phyloP scores from a whole-genome alignment of 2,113 vertebrate genomes.

The Motacilla alba region DNA sequence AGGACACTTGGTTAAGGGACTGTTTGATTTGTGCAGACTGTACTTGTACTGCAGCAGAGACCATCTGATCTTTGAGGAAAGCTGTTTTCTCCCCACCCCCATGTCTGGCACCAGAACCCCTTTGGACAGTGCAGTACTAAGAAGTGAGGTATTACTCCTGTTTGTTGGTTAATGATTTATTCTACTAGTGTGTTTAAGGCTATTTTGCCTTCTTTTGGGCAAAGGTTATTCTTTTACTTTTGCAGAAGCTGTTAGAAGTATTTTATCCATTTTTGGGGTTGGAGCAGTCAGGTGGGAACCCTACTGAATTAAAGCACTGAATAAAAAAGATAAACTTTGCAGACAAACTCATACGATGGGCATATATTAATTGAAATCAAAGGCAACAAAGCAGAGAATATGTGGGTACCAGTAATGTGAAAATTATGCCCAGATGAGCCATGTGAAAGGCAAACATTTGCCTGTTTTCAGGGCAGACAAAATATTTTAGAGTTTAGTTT shows the following conservation, averaged over 20 bases:
- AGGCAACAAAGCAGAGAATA: not conserved
- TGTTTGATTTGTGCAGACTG: not conserved
- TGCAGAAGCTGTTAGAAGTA: not conserved
- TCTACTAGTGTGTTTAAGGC: not conserved
- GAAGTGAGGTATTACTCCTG: not conserved
- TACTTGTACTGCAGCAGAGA: not conserved
- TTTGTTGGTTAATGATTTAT: not conserved
- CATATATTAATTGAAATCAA: not conserved
- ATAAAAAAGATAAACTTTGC: not conserved
- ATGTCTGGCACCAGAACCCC: not conserved
- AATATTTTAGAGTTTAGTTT: not conserved
- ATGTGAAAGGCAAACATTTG: not conserved
- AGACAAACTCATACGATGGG: not conserved
- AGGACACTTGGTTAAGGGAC: not conserved
- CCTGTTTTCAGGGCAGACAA: not conserved
- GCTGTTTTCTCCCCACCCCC: not conserved
- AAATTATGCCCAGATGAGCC: not conserved
- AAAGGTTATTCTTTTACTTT: not conserved
- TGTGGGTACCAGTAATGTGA: not conserved
- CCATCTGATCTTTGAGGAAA: not conserved
- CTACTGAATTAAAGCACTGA: not conserved
- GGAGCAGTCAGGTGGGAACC: not conserved
- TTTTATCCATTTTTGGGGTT: not conserved
- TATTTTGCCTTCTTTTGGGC: not conserved
- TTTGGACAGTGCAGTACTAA: not conserved